Percentiles rank a stretch among this genome's conserved stretches.
phyloP scores from a whole-genome alignment of 2,113 vertebrate species.

The Tragelaphus scriptus region DNA sequence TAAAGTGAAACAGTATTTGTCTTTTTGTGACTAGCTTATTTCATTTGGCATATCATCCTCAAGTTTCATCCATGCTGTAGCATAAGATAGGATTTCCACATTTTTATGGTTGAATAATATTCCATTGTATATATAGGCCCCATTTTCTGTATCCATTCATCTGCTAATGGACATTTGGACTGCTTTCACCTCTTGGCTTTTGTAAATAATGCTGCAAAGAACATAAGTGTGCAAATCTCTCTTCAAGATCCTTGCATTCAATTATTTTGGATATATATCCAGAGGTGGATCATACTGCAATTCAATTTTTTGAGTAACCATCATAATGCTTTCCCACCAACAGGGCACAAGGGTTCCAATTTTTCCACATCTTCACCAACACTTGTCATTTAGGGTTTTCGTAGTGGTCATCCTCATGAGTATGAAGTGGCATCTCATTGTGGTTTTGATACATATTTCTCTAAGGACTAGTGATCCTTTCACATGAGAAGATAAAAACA shows the following conservation, averaged over 20 bases:
- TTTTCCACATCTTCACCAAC: not conserved
- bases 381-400: not conserved
- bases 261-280: not conserved
- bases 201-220: not conserved
- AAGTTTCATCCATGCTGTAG: not conserved
- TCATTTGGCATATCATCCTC: not conserved
- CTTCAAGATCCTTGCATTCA: not conserved
- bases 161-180: not conserved
- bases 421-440: not conserved
- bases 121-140: not conserved
- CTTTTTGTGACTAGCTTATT: not conserved
- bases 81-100: not conserved
- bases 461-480: not conserved
- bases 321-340: not conserved
- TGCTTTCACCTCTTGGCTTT: not conserved
- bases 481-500: not conserved
- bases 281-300: not conserved
- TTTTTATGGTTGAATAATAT: not conserved
- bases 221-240: not conserved
- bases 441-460: not conserved
- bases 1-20: not conserved
- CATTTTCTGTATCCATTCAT: not conserved
- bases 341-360: not conserved
- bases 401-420: not conserved
- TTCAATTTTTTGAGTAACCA: not conserved